A percentile compares a stretch with the other conserved stretches of the same genome.
Conservation (phyloP, 1,140 invertebrate genomes). For the Diachasma alloeum region DNA sequence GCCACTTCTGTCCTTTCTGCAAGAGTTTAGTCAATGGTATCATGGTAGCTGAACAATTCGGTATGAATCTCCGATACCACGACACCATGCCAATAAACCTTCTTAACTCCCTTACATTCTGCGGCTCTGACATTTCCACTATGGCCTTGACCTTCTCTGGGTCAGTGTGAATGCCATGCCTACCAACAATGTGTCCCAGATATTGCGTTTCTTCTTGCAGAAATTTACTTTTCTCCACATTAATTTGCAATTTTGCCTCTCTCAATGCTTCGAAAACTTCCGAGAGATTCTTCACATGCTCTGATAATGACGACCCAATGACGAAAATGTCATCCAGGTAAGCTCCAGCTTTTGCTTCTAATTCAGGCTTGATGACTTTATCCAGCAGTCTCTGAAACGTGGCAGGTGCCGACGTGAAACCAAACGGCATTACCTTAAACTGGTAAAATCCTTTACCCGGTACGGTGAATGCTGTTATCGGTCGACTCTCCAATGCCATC, state of each 20-base stretch:
- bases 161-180: slow-evolving; percentile 38
- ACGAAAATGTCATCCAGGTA: slow-evolving; percentile 35
- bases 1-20: slow-evolving; percentile 37
- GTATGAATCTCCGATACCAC: too few species aligned
- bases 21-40: slow-evolving; percentile 41
- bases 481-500: slow-evolving; percentile 19
- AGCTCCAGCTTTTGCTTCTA: slow-evolving; percentile 17
- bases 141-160: slow-evolving; percentile 41
- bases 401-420: slow-evolving; percentile 41
- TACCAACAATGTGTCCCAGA: slow-evolving; percentile 39
- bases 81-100: slow-evolving; percentile 41
- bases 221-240: slow-evolving; percentile 42
- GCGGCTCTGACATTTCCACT: slow-evolving; percentile 14
- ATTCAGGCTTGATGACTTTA: slow-evolving; percentile 16
- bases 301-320: slow-evolving; percentile 21
- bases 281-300: slow-evolving; percentile 34
- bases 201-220: slow-evolving; percentile 37
- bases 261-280: slow-evolving; percentile 41
- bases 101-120: slow-evolving; percentile 39
- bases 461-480: slow-evolving; percentile 28
- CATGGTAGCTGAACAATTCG: slow-evolving; percentile 45
- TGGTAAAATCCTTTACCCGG: slow-evolving; percentile 41
- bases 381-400: slow-evolving; percentile 46
- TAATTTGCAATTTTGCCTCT: slow-evolving; percentile 34
- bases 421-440: too few species aligned